Evolutionary conservation across 2,797 vertebrate genomes (phyloP).

Genomic region (Hozukius guyotensis): DNA sequence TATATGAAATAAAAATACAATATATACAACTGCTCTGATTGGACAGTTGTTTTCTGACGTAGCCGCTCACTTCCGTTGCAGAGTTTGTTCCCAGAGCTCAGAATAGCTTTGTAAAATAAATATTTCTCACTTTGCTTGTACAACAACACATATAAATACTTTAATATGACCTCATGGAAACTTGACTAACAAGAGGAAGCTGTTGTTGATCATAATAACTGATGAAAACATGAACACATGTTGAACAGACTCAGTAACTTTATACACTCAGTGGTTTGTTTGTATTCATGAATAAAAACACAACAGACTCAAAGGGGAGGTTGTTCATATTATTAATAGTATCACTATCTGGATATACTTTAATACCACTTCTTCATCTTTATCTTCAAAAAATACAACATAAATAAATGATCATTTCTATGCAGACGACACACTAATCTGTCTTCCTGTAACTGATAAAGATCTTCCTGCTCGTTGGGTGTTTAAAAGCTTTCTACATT

Average conservation of each 20-base stretch:
- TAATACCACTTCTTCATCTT: too few relatives aligned
- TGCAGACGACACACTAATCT: too few relatives aligned
- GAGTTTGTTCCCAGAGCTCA: not conserved
- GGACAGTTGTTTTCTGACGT: not conserved
- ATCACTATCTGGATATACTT: not conserved
- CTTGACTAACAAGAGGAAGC: not conserved
- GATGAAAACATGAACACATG: constrained; percentile 9
- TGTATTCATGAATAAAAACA: not conserved
- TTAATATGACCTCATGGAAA: constrained; percentile 5
- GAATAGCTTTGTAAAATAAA: not conserved
- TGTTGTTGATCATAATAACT: constrained; percentile 1
- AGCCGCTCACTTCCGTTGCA: not conserved
- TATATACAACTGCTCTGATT: not conserved
- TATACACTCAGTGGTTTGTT: not conserved
- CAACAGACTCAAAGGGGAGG: not conserved
- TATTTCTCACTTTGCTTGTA: too few relatives aligned
- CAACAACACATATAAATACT: not conserved
- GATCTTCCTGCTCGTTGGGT: too few relatives aligned
- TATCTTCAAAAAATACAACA: too few relatives aligned
- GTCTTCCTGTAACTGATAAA: too few relatives aligned
- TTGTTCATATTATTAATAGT: not conserved
- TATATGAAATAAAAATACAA: too few relatives aligned
- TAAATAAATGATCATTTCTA: too few relatives aligned
- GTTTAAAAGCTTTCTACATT: too few relatives aligned
- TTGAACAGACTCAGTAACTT: constrained; percentile 1